These are phyloP conservation scores for Buceros bicornis DNA, from an alignment of 2,797 vertebrate species.

Conservation along the genomic window DNA sequence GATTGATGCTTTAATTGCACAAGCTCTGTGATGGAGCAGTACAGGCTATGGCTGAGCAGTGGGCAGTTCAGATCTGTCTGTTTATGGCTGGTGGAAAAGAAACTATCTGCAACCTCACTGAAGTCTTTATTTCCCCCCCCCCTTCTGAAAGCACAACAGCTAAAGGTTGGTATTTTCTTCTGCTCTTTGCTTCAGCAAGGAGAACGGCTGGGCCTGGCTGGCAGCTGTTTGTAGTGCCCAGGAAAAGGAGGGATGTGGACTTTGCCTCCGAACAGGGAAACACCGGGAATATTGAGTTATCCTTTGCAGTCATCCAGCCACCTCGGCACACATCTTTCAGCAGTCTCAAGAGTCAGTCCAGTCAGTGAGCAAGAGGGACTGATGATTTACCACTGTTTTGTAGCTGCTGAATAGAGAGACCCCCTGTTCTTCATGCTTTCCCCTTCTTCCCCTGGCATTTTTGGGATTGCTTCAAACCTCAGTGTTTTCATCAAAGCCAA, in stretches of 20 bases:
- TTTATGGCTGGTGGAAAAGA: neutral
- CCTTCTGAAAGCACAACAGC: neutral
- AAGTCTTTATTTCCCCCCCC: neutral
- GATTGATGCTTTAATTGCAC: neutral
- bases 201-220: neutral
- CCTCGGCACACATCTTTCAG: accelerated
- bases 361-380: neutral
- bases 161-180: neutral
- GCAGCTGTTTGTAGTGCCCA: neutral
- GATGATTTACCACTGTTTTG: neutral
- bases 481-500: neutral
- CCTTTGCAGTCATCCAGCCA: neutral
- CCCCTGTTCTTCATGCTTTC: neutral
- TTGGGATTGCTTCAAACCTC: neutral
- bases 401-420: neutral
- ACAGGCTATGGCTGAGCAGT: neutral
- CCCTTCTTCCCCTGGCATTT: accelerated
- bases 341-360: neutral
- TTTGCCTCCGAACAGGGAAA: neutral
- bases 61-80: neutral
- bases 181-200: neutral
- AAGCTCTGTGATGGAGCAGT: neutral
- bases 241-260: neutral
- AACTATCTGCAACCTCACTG: neutral
- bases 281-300: neutral